Evolutionary conservation across 2,113 vertebrate species (phyloP), one percentile per base, ranked within the genome.

Genomic region (Mormyrus lacerda): DNA sequence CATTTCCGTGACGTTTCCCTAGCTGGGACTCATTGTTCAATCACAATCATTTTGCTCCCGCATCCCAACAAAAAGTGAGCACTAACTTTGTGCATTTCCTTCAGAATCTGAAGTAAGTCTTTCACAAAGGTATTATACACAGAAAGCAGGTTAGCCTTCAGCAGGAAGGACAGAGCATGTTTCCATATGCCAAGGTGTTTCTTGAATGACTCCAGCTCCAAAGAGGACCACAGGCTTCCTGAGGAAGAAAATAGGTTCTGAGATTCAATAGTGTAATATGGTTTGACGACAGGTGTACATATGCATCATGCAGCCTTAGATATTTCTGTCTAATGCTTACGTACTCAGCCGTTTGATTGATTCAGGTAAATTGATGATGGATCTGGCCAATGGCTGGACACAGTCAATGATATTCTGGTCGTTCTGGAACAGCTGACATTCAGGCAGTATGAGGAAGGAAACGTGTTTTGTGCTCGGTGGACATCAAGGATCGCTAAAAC

Each of bases 121-220:
- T 58, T 95, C 83, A 94, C 86, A 58, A 88, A 90, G 3, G 76
- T 91, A 85, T 87, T 91, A 90, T 92, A 93, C 9, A 90, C 90
- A 2, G 0, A 0, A 79, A 94, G 39, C 55, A 95, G 90, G 5
- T 44, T 53, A 8, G 91, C 91, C 53, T 6, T 92, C 2, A 95
- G 88, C 89, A 94, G 90, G 88, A 94, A 95, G 83, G 50, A n/a
- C 42, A 96, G 88, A 2, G 94, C 92, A 0, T 92, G 91, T 90
- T 90, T 95, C 92, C 95, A 96, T 90, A 93, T 92, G 88, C 89
- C 0, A 89, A 96, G 93, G 89, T 95, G 93, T 31, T 90, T 95
- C 21, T 15, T 90, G 86, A 95, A 89, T 15, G 93, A 76, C 44
- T 17, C 8, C 4, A 91, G 58, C 0, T 91, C 31, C 91, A 95